A percentile compares a stretch with the other conserved stretches of the same genome.
phyloP scores from a whole-genome alignment of 2,888 invertebrate genomes.

The Euzophera pinguis region DNA sequence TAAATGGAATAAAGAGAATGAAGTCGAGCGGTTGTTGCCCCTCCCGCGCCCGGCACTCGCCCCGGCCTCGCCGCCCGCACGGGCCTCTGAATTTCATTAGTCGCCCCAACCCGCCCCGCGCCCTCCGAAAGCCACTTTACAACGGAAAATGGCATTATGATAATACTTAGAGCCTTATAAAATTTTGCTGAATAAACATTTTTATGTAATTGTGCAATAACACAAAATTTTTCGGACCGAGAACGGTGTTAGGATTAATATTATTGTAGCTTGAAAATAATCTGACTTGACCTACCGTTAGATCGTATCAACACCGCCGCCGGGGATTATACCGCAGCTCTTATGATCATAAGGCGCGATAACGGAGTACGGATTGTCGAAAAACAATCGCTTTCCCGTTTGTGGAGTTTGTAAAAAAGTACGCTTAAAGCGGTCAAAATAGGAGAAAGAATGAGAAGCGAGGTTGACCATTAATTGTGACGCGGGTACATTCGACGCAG shows the following conservation, averaged over 20 bases:
- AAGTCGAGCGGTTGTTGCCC: slow-evolving; percentile 69
- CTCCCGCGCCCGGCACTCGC: slow-evolving; percentile 25
- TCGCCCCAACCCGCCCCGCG: slow-evolving; percentile 53
- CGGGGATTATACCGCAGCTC: slow-evolving; percentile 9
- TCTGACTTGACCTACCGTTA: slow-evolving; percentile 1
- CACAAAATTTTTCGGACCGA: slow-evolving; percentile 39
- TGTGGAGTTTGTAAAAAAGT: slow-evolving; percentile 12
- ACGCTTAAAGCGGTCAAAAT: slow-evolving; percentile 22
- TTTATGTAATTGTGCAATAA: slow-evolving; percentile 69
- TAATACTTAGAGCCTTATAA: slow-evolving; percentile 76
- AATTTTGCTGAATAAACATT: slow-evolving; percentile 74
- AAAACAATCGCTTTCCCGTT: slow-evolving; percentile 11
- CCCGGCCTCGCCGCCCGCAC: slow-evolving; percentile 28
- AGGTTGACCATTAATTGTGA: slow-evolving; percentile 64
- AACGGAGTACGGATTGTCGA: slow-evolving; percentile 7
- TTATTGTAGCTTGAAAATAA: slow-evolving; percentile 29
- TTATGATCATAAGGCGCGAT: slow-evolving; percentile 12
- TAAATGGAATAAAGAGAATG: slow-evolving; percentile 79
- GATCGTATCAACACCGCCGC: slow-evolving; percentile 7
- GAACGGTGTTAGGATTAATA: slow-evolving; percentile 33
- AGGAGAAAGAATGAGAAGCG: slow-evolving; percentile 41
- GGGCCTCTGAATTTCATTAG: slow-evolving; percentile 77
- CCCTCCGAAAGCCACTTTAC: slow-evolving; percentile 74
- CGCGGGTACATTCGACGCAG: slow-evolving; percentile 48
- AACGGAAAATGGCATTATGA: slow-evolving; percentile 76